Evolutionary conservation across 2,113 vertebrate species (phyloP).

Genomic region (Meleagris gallopavo): DNA sequence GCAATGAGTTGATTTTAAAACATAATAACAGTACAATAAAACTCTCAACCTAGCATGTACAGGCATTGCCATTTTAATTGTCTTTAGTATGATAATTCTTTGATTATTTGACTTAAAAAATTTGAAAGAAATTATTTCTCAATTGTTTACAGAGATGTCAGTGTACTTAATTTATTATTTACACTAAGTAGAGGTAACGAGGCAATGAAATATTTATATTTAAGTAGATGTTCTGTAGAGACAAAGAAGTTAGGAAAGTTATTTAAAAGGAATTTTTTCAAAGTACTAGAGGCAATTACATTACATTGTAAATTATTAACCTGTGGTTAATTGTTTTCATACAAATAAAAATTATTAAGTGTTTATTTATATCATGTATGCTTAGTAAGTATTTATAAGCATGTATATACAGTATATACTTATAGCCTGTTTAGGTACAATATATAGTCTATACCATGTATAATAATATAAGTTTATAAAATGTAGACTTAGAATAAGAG

Average conservation of each 20-base stretch:
- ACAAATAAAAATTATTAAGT: background rate
- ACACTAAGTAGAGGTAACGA: background rate
- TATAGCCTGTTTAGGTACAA: background rate
- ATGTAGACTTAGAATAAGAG: background rate
- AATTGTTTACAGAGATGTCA: background rate
- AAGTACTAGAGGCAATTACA: background rate
- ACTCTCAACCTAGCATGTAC: background rate
- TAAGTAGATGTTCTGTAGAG: background rate
- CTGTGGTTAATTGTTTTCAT: background rate
- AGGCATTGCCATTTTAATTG: background rate
- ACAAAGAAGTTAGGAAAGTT: background rate
- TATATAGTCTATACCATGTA: background rate
- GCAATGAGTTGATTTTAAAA: background rate
- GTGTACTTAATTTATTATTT: background rate
- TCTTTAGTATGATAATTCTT: background rate
- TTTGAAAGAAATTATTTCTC: background rate
- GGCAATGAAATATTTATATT: background rate
- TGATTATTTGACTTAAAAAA: background rate
- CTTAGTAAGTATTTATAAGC: background rate
- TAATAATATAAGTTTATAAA: background rate
- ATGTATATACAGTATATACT: background rate
- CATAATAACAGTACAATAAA: background rate
- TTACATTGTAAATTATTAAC: background rate
- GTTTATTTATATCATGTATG: background rate
- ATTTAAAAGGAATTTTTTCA: constrained; percentile 3